phyloP scores from a whole-genome alignment of 2,113 vertebrate species.

The Neolamprologus tretocephalus region DNA sequence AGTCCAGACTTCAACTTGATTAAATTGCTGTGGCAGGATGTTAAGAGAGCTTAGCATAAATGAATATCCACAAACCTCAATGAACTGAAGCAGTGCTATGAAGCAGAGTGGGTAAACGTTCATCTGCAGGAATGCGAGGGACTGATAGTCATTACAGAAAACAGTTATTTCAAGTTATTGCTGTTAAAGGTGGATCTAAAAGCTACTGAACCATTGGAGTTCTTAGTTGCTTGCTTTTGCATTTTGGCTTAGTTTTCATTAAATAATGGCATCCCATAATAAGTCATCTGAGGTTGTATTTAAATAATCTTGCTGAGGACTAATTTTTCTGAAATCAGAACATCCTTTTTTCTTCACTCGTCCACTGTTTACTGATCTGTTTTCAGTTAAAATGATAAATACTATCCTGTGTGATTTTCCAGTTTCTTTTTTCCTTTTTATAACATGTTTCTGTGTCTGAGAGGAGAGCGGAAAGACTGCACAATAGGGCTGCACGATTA shows the following conservation, averaged over 20 bases:
- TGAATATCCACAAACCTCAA: background rate
- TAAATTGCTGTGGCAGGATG: background rate
- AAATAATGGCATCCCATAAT: background rate
- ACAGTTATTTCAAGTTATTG: background rate
- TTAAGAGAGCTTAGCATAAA: background rate
- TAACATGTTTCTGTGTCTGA: rapidly evolving
- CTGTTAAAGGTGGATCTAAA: background rate
- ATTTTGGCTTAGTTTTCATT: background rate
- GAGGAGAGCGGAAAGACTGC: background rate
- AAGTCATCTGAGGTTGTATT: background rate
- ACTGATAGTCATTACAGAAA: background rate
- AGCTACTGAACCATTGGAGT: background rate
- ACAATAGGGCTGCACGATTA: background rate
- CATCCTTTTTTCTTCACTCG: background rate
- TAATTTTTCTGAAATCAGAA: background rate
- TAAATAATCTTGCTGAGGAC: background rate
- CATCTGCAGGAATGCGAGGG: background rate
- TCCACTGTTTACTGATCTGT: background rate
- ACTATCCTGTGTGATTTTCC: rapidly evolving
- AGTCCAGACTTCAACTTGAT: background rate
- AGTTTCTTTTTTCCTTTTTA: background rate
- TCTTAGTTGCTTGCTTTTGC: background rate
- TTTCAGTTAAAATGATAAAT: background rate
- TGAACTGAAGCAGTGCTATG: background rate
- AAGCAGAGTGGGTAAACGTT: rapidly evolving